Percentiles rank a stretch among this genome's conserved stretches.
Conservation (phyloP, 2,113 vertebrate species). For the Eublepharis macularius region DNA sequence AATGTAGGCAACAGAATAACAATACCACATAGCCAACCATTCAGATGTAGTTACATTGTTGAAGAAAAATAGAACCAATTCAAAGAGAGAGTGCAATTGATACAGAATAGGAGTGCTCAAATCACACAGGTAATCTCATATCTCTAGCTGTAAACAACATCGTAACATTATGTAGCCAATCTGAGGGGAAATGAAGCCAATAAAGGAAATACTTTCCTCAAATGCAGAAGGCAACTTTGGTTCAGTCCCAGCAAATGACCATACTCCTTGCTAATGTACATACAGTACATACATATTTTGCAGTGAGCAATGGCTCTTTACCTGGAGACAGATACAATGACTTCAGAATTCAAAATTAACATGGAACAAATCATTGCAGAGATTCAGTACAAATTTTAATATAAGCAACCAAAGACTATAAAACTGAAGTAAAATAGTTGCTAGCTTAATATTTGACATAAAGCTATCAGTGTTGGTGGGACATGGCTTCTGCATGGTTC, state of each 20-base stretch:
- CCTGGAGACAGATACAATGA: neutral
- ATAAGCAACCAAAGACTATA: neutral
- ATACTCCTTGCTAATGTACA: neutral
- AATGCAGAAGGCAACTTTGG: neutral
- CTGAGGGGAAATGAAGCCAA: neutral
- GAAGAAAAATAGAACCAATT: too few species aligned
- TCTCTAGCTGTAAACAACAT: too few species aligned
- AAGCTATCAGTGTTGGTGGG: conserved; percentile 32
- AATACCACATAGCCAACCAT: too few species aligned
- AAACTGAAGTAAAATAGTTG: neutral
- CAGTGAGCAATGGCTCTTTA: neutral
- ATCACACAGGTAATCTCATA: too few species aligned
- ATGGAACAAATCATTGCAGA: neutral
- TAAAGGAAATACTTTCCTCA: neutral
- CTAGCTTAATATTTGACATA: conserved; percentile 29
- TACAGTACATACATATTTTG: neutral
- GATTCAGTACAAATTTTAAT: neutral
- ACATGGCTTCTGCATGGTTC: conserved; percentile 50
- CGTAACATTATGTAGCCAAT: too few species aligned
- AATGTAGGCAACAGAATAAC: too few species aligned
- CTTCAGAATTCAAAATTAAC: neutral
- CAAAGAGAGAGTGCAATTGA: too few species aligned
- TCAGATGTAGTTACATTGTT: too few species aligned
- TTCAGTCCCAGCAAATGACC: neutral
- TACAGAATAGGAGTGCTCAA: too few species aligned